These are phyloP conservation scores for Sminthurinus signatus DNA, from an alignment of 1,140 invertebrate genomes.

Conservation along the genomic window DNA sequence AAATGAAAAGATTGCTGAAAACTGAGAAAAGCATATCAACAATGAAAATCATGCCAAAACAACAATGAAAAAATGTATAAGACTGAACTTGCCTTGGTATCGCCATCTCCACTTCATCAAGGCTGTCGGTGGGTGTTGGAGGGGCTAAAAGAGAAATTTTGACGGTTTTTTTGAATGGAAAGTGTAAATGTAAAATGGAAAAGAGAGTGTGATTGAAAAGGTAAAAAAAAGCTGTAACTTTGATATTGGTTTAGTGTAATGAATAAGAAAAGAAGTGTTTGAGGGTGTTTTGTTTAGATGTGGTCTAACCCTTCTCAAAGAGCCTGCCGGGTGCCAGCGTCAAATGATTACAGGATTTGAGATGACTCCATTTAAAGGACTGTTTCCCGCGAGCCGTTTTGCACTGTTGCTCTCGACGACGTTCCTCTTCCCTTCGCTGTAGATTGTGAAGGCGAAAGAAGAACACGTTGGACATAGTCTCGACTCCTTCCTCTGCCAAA, in stretches of 20 bases:
- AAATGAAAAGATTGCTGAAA: too few relatives aligned
- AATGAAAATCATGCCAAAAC: too few relatives aligned
- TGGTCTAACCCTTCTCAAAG: conserved; percentile 72
- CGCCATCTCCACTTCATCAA: too few relatives aligned
- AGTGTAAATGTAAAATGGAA: too few relatives aligned
- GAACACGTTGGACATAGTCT: conserved; percentile 74
- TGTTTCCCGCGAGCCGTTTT: conserved; percentile 46
- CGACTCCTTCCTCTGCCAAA: background rate
- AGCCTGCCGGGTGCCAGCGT: conserved; percentile 66
- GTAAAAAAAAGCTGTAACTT: too few relatives aligned
- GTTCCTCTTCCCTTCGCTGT: conserved; percentile 65
- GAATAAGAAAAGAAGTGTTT: too few relatives aligned
- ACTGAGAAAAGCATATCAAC: too few relatives aligned
- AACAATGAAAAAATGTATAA: too few relatives aligned
- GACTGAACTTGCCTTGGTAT: too few relatives aligned
- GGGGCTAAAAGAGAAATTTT: background rate
- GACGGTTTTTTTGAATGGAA: too few relatives aligned
- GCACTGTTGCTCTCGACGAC: conserved; percentile 47
- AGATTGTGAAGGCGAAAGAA: conserved; percentile 88
- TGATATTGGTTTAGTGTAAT: too few relatives aligned
- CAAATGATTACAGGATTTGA: conserved; percentile 44
- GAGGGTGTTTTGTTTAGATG: conserved; percentile 64
- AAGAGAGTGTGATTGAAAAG: too few relatives aligned
- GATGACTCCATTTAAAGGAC: conserved; percentile 40
- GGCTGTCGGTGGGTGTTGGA: conserved; percentile 44